A percentile compares a stretch with the other conserved stretches of the same genome.
These are phyloP conservation scores for Neostethus bicornis DNA, from an alignment of 2,797 vertebrate genomes.

Conservation along the genomic window DNA sequence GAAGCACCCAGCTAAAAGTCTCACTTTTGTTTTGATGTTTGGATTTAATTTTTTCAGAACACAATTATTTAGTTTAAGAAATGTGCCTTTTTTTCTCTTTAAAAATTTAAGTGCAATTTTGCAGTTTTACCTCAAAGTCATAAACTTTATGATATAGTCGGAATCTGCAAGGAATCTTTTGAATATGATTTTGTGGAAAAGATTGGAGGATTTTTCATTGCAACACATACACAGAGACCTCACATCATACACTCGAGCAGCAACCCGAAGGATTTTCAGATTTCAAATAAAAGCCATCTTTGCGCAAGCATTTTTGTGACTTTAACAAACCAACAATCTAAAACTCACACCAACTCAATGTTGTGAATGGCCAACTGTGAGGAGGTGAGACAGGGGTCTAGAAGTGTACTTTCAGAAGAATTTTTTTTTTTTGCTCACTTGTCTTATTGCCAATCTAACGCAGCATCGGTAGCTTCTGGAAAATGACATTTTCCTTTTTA, in stretches of 20 bases:
- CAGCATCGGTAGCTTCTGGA: not conserved
- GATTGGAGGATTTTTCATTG: not conserved
- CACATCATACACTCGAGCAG: not conserved
- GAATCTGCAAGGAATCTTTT: slow-evolving; percentile 16
- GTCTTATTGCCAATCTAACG: not conserved
- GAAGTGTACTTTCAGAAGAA: not conserved
- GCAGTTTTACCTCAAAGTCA: slow-evolving; percentile 20
- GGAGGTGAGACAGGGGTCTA: slow-evolving; percentile 14
- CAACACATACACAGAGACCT: not conserved
- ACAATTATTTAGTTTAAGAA: slow-evolving; percentile 1
- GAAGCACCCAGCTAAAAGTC: slow-evolving; percentile 13
- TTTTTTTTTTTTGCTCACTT: too few relatives aligned
- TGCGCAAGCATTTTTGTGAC: not conserved
- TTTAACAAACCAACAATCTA: slow-evolving; percentile 3
- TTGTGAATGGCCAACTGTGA: slow-evolving; percentile 12
- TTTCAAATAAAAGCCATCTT: slow-evolving; percentile 4
- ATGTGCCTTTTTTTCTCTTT: not conserved
- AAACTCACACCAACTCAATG: slow-evolving; percentile 14
- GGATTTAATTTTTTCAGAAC: slow-evolving; percentile 17
- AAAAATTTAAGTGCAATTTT: not conserved
- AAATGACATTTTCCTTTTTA: not conserved
- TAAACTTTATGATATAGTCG: slow-evolving; percentile 27
- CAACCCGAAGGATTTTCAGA: not conserved
- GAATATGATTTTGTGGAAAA: slow-evolving; percentile 21
- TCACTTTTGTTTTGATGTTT: slow-evolving; percentile 12